These are phyloP conservation scores for Goniozus legneri DNA, from an alignment of 1,140 invertebrate species.

Conservation along the genomic window DNA sequence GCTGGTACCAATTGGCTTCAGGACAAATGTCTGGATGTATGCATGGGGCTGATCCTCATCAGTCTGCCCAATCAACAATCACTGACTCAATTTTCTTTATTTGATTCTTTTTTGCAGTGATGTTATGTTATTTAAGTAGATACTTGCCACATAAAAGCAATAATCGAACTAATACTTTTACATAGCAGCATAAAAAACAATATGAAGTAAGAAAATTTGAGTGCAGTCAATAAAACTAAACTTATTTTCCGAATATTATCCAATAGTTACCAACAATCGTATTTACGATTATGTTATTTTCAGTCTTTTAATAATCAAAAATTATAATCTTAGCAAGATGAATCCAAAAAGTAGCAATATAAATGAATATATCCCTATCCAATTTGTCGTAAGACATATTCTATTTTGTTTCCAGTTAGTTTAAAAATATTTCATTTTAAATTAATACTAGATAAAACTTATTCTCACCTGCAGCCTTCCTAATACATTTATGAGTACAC, in stretches of 20 bases:
- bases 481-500: conserved; percentile 88
- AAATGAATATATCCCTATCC: conserved; percentile 1
- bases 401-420: no score
- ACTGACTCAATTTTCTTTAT: conserved; percentile 34
- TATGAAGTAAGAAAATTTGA: conserved; percentile 11
- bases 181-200: conserved; percentile 33
- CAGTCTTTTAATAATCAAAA: no score
- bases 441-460: conserved; percentile 10
- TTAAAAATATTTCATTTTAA: no score
- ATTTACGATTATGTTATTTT: no score
- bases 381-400: no score
- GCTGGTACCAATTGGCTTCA: conserved; percentile 79
- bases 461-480: conserved; percentile 83
- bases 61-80: conserved; percentile 64
- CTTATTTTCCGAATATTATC: no score
- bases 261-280: no score
- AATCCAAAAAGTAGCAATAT: background rate
- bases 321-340: background rate
- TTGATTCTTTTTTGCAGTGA: conserved; percentile 26
- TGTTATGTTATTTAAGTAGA: conserved; percentile 25
- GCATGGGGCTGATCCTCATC: conserved; percentile 89
- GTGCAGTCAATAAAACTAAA: conserved; percentile 18
- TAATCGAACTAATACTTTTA: conserved; percentile 37
- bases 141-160: conserved; percentile 28
- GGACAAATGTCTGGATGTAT: conserved; percentile 87